Percentiles rank a stretch among this genome's conserved stretches.
phyloP scores from a whole-genome alignment of 53 echinoderm and acorn worm genomes.

The Henricia sp. region DNA sequence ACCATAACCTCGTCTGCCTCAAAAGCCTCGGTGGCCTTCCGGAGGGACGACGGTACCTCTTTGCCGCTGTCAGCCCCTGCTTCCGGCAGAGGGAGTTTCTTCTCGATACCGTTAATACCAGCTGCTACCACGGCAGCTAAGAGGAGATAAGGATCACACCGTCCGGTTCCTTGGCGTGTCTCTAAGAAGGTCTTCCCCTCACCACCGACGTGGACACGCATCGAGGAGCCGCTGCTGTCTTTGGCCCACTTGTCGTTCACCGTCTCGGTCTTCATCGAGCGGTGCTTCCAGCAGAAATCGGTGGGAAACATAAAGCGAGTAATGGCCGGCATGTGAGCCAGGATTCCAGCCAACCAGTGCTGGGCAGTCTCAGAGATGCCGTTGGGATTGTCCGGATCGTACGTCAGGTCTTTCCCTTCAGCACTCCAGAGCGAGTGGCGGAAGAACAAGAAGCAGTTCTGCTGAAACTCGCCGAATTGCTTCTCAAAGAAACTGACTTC shows the following conservation, averaged over 20 bases:
- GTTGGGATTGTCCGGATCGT: constrained; percentile 37
- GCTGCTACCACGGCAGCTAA: constrained; percentile 79
- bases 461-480: constrained; percentile 52
- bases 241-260: constrained; percentile 68
- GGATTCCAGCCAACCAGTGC: constrained; percentile 82
- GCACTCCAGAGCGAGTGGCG: constrained; percentile 81
- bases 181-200: constrained; percentile 74
- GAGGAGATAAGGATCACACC: constrained; percentile 79
- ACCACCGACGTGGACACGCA: constrained; percentile 65
- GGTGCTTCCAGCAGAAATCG: constrained; percentile 63
- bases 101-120: constrained; percentile 83
- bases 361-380: constrained; percentile 63
- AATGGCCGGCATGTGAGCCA: constrained; percentile 67
- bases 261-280: constrained; percentile 45
- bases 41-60: constrained; percentile 61
- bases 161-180: constrained; percentile 73
- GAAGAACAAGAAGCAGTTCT: constrained; percentile 38
- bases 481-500: constrained; percentile 67
- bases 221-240: constrained; percentile 59
- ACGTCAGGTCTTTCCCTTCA: constrained; percentile 46
- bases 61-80: constrained; percentile 33
- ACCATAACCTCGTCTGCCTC: constrained; percentile 63
- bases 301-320: constrained; percentile 65
- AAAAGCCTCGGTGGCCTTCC: constrained; percentile 69
- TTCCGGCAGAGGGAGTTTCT: constrained; percentile 61